phyloP scores from a whole-genome alignment of 2,797 vertebrate genomes.

The Chromobotia macracanthus region DNA sequence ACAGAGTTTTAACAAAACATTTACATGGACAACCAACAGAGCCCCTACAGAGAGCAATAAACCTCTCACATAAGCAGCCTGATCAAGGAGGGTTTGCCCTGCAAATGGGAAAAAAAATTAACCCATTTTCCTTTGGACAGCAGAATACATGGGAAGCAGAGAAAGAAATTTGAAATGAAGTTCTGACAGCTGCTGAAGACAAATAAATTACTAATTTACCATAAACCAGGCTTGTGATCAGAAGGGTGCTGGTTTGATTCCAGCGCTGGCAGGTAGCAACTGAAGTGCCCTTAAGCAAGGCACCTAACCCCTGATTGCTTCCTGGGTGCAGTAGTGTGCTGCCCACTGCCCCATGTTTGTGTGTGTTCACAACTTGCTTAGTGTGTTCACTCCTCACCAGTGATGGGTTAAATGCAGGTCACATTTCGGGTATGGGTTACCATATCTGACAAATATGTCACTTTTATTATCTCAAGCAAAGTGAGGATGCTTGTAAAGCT shows the following conservation, averaged over 20 bases:
- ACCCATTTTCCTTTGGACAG: slow-evolving; percentile 20
- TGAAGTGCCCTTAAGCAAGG: no score
- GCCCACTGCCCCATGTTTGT: no score
- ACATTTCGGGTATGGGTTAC: no score
- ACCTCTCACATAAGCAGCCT: slow-evolving; percentile 16
- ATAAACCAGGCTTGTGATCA: no score
- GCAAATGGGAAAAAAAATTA: slow-evolving; percentile 22
- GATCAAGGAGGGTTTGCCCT: slow-evolving; percentile 22
- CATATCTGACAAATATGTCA: no score
- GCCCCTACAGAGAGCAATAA: slow-evolving; percentile 24
- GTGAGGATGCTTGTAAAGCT: not conserved
- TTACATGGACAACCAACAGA: not conserved
- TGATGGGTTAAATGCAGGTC: no score
- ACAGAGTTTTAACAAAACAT: not conserved
- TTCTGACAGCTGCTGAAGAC: not conserved
- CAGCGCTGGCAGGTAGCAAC: no score
- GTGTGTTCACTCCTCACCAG: no score
- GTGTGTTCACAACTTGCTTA: no score
- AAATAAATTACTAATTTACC: not conserved
- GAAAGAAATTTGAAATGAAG: not conserved
- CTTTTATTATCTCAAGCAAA: not conserved
- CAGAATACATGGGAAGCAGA: not conserved
- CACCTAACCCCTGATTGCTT: no score
- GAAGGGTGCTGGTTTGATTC: no score
- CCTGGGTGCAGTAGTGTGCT: no score